These are phyloP conservation scores for Campoletis raptor DNA, from an alignment of 2,888 invertebrate genomes.

Conservation along the genomic window DNA sequence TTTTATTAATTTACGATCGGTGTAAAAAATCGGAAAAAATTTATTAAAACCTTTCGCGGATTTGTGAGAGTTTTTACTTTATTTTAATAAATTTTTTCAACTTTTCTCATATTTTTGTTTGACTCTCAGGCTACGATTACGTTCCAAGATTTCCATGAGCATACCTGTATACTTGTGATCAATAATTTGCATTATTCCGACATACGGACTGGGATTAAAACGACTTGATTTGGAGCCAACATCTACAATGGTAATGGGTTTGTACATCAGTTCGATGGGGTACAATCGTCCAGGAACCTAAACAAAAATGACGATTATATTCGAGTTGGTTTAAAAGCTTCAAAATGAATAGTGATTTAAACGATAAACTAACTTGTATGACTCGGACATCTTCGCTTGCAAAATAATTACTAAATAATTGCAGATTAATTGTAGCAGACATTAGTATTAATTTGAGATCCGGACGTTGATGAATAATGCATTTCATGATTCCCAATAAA, in stretches of 20 bases:
- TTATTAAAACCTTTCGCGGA: not conserved
- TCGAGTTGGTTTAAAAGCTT: not conserved
- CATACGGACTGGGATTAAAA: constrained; percentile 97
- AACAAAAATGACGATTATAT: constrained; percentile 48
- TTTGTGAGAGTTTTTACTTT: no score
- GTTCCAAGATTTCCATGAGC: constrained; percentile 70
- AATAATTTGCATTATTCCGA: constrained; percentile 96
- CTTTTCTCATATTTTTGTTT: not conserved
- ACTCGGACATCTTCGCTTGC: constrained; percentile 91
- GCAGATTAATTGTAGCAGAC: constrained; percentile 99
- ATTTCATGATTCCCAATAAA: constrained; percentile 96
- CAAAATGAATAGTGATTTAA: not conserved
- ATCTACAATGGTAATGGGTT: constrained; percentile 89
- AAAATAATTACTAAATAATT: constrained; percentile 97
- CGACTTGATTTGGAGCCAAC: constrained; percentile 88
- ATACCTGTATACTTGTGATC: constrained; percentile 94
- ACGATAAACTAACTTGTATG: constrained; percentile 88
- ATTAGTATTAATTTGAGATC: constrained; percentile 97
- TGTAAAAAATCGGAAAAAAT: no score
- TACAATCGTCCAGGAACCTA: constrained; percentile 97
- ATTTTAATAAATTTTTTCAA: no score
- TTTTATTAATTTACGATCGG: not conserved
- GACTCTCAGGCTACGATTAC: no score
- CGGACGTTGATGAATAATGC: constrained; percentile 91
- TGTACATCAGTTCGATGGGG: constrained; percentile 96